Evolutionary conservation across 2,113 vertebrate species (phyloP).

Genomic region (Sitta europaea): DNA sequence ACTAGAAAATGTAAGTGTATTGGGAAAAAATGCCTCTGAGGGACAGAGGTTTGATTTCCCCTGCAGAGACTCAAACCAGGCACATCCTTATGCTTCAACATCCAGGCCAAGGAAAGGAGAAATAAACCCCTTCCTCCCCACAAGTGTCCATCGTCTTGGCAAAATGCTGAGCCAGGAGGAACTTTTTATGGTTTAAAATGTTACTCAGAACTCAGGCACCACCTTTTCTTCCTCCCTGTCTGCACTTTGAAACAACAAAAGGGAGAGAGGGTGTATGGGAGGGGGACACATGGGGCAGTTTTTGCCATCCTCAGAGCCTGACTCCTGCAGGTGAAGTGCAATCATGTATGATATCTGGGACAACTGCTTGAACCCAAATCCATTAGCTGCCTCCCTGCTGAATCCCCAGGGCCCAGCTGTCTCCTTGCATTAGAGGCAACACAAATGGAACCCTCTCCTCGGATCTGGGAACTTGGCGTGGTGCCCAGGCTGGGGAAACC

Average conservation of each 20-base stretch:
- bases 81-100: neutral
- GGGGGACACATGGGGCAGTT: neutral
- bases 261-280: too few relatives aligned
- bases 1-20: neutral
- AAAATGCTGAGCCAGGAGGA: neutral
- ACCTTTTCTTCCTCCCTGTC: neutral
- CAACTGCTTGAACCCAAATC: slow-evolving; percentile 56
- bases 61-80: neutral
- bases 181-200: neutral
- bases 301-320: neutral
- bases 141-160: neutral
- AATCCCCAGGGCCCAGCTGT: slow-evolving; percentile 55
- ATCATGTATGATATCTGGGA: slow-evolving; percentile 41
- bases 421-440: slow-evolving; percentile 56
- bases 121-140: neutral
- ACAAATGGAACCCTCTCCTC: neutral
- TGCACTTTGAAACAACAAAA: neutral
- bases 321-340: slow-evolving; percentile 15
- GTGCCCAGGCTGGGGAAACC: neutral
- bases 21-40: neutral
- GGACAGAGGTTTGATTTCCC: neutral
- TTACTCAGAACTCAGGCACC: neutral
- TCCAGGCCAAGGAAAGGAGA: neutral
- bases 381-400: slow-evolving; percentile 54
- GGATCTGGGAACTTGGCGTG: neutral